These are phyloP conservation scores for Arothron firmamentum DNA, from an alignment of 2,113 vertebrate genomes.

Conservation along the genomic window DNA sequence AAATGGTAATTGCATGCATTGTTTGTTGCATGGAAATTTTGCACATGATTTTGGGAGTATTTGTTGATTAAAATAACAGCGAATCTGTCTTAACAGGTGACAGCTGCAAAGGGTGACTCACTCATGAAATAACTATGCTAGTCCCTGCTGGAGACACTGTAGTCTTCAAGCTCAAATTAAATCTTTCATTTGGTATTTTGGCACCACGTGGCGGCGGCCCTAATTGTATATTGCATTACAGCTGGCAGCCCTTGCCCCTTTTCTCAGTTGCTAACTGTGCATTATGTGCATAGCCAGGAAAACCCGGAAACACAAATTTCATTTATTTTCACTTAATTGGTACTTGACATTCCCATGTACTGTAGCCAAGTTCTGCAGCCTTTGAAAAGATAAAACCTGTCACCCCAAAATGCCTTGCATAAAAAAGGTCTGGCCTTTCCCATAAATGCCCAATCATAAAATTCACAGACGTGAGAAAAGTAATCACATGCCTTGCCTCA, in stretches of 20 bases:
- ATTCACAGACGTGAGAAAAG: slow-evolving; percentile 17
- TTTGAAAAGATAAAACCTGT: slow-evolving; percentile 43
- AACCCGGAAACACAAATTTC: slow-evolving; percentile 25
- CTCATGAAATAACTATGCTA: slow-evolving; percentile 15
- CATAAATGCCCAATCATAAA: slow-evolving; percentile 14
- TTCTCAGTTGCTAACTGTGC: slow-evolving; percentile 22
- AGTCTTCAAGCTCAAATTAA: slow-evolving; percentile 32
- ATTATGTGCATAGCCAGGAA: slow-evolving; percentile 12
- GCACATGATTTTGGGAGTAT: neutral
- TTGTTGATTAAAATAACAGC: slow-evolving; percentile 19
- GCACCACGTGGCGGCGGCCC: slow-evolving; percentile 36
- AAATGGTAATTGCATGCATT: neutral
- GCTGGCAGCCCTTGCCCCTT: slow-evolving; percentile 40
- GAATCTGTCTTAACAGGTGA: slow-evolving; percentile 23
- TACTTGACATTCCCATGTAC: slow-evolving; percentile 48
- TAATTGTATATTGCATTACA: slow-evolving; percentile 64
- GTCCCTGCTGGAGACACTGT: neutral
- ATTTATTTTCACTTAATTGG: slow-evolving; percentile 50
- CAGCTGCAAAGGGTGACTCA: slow-evolving; percentile 1
- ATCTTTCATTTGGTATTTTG: slow-evolving; percentile 56
- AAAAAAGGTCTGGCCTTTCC: slow-evolving; percentile 5
- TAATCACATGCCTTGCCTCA: slow-evolving; percentile 39
- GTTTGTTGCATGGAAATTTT: neutral
- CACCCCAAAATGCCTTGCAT: slow-evolving; percentile 9
- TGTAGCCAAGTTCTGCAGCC: slow-evolving; percentile 15